Evolutionary conservation across 2,888 invertebrate genomes (phyloP), one percentile per base, ranked within the genome.

Genomic region (Drosophila subquinaria): DNA sequence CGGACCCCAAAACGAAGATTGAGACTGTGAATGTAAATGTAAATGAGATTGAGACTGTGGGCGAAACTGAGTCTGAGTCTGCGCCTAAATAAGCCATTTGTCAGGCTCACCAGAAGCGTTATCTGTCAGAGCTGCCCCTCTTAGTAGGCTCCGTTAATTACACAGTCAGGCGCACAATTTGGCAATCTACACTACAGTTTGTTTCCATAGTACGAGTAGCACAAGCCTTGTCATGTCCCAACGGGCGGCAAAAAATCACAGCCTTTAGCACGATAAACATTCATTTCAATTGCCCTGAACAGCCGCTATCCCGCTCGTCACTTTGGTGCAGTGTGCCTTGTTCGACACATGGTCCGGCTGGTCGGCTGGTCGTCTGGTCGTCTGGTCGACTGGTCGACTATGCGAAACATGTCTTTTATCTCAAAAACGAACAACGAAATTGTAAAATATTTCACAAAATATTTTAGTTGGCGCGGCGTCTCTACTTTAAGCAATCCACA

Each of bases 401-500:
- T 74, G 56, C 52, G 69, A 61, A 52, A 61, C 63, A 57, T 36
- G 68, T 63, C 61, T 9, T 9, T 15, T 40, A n/a, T 15, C 40
- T 53, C 65, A 83, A 86, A 82, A 77, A 82, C 62, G 70, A 84
- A 82, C 27, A 27, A 6, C 27, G 1, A 27, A 27, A 84, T 81
- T 87, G 84, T 84, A 74, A 83, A 87, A 83, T 83, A 83, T 83
- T 87, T 81, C 72, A 70, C 84, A 87, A 87, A 84, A 87, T 87
- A 83, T 82, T 86, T 86, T 76, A 83, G 73, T 71, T 78, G 78
- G 79, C 67, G 64, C 63, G 79, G 60, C 79, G 61, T 70, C 88
- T 84, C 84, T 81, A 81, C 81, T 82, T 82, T 69, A 79, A 85
- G 64, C 84, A 75, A 85, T 88, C 83, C 86, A 75, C 85, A 86